Conservation (phyloP, 1,140 invertebrate species). For the Lerema accius region DNA sequence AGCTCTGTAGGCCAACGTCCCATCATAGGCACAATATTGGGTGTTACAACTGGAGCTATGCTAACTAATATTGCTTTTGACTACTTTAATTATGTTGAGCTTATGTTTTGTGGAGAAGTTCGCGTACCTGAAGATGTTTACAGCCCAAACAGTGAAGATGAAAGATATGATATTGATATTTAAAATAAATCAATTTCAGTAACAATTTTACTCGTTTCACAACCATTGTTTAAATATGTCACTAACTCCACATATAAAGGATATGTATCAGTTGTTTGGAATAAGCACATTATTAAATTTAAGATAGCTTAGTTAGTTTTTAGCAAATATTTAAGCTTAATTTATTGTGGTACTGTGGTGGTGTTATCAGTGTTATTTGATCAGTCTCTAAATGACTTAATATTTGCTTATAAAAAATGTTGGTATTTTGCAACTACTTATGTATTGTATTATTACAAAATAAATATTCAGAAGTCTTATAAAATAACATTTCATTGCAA, state of each 20-base stretch:
- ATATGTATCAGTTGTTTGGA: neutral
- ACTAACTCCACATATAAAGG: neutral
- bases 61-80: conserved; percentile 79
- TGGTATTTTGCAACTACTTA: conserved; percentile 3
- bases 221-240: conserved; percentile 30
- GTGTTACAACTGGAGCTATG: conserved; percentile 72
- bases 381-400: conserved; percentile 44
- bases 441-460: neutral
- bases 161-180: conserved; percentile 80
- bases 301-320: conserved; percentile 35
- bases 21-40: conserved; percentile 69
- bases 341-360: conserved; percentile 40
- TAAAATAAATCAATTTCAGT: conserved; percentile 44
- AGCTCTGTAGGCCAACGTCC: conserved; percentile 77
- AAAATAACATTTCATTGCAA: neutral
- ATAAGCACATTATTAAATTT: conserved; percentile 36
- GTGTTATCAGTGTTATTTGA: conserved; percentile 32
- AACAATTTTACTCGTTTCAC: conserved; percentile 24
- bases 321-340: conserved; percentile 19
- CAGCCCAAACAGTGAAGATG: conserved; percentile 79
- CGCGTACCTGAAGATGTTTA: conserved; percentile 72
- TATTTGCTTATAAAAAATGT: conserved; percentile 47
- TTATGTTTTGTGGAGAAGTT: conserved; percentile 77
- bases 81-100: conserved; percentile 80
- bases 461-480: neutral